Conservation (phyloP, 2,113 vertebrate genomes). For the Catharus minimus region DNA sequence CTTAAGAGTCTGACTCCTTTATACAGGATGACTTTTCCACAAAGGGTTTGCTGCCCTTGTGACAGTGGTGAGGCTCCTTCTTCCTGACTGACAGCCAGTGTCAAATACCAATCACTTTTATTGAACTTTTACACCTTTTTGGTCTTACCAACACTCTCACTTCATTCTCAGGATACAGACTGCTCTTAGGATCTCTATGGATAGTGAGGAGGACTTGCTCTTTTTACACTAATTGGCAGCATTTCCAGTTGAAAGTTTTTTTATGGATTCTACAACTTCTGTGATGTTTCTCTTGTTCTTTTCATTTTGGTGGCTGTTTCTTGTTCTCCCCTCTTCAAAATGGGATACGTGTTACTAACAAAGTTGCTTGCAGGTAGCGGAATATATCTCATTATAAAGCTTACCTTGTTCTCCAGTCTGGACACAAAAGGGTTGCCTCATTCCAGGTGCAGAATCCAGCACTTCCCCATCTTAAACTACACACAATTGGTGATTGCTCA, state of each 20-base stretch:
- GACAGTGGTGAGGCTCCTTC: not conserved
- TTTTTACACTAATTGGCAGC: not conserved
- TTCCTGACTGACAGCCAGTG: not conserved
- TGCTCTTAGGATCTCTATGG: not conserved
- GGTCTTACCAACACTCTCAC: not conserved
- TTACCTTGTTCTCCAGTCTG: not conserved
- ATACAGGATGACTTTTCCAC: rapidly evolving
- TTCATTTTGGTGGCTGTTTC: not conserved
- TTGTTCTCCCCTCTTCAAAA: not conserved
- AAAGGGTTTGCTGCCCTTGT: not conserved
- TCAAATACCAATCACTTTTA: not conserved
- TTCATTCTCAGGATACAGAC: not conserved
- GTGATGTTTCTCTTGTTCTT: not conserved
- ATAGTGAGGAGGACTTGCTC: not conserved
- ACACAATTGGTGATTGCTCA: not conserved
- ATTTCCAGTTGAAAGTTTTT: not conserved
- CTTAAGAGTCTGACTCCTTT: not conserved
- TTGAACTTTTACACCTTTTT: not conserved
- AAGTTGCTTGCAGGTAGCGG: not conserved
- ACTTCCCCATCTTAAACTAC: not conserved
- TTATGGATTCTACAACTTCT: not conserved
- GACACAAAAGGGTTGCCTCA: not conserved
- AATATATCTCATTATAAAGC: not conserved
- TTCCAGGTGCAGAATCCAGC: not conserved
- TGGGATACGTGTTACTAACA: not conserved